Base-by-base conservation (phyloP, 1,140 invertebrate species). In the Drosophila funebris region DNA sequence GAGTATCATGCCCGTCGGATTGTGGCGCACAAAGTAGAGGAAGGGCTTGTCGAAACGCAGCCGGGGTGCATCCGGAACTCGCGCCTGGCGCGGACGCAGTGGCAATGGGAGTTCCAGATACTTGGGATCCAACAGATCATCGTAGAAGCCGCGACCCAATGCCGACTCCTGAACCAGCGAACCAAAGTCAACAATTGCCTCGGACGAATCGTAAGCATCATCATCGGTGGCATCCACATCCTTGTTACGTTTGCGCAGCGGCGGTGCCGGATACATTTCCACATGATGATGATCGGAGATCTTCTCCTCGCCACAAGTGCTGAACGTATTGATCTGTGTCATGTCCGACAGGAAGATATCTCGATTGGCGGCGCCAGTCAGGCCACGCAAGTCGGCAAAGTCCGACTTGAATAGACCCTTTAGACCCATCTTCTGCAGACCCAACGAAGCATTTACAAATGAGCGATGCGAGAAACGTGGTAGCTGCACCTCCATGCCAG, bases 31-130 rank as follows among this genome's bases (percentile, higher is more conserved):
- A 70, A 97, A 96, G 88, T 96, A 97, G 3, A 97, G 92, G 93
- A 97, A 97, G 1, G 96, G 96, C 82, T 96, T 93, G 71, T 97
- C 96, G 78, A 97, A 95, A 78, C 96, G 94, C 69, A 97, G 93
- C 82, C 96, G 93, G 1, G 95, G 94, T 20, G 94, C 94, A 41
- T 96, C 94, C 0, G 95, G 94, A 0, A 95, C 80, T 41, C 96
- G 93, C 0, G 95, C 95, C 84, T 96, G 95, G 70, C 95, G 92
- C 5, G 95, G 95, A 29, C 95, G 91, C 22, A 95, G 90, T 24
- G 95, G 94, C 24, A 96, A 82, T 2, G 95, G 95, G 70, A 96
- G 79, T 43, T 93, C 92, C 87, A 94, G 92, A 60, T 93, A 93
- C 64, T 93, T 93, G 0, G 93, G 93, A 82, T 95, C 94, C 54